phyloP scores from a whole-genome alignment of 2,888 invertebrate genomes.

The Melieria crassipennis region DNA sequence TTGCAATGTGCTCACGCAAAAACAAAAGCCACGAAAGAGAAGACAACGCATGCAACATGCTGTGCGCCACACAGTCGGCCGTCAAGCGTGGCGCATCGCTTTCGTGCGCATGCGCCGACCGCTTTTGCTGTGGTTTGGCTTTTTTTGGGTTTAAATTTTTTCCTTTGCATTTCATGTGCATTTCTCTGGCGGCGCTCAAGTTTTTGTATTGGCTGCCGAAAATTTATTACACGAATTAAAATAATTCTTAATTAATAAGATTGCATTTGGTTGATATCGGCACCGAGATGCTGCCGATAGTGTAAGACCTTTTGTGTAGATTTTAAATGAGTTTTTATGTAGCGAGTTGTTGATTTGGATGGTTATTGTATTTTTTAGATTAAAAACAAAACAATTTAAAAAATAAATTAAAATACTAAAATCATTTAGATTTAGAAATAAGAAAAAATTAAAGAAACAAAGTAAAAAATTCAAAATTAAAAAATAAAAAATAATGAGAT shows the following conservation, averaged over 20 bases:
- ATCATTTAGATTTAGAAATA: no score
- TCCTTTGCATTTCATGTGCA: slow-evolving; percentile 13
- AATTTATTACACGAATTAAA: slow-evolving; percentile 67
- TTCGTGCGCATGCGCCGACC: slow-evolving; percentile 27
- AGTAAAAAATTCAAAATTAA: no score
- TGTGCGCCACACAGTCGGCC: background rate
- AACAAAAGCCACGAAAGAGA: background rate
- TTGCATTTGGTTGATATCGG: slow-evolving; percentile 44
- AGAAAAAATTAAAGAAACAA: no score
- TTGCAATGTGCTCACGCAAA: slow-evolving; percentile 30
- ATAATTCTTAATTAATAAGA: slow-evolving; percentile 67
- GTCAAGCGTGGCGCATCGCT: slow-evolving; percentile 16
- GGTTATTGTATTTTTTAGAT: no score
- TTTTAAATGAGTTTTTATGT: no score
- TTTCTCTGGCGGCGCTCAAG: background rate
- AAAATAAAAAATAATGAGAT: no score
- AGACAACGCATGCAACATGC: slow-evolving; percentile 45
- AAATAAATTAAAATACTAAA: no score
- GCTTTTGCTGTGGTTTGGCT: slow-evolving; percentile 14
- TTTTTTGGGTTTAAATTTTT: slow-evolving; percentile 37
- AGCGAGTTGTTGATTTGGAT: no score
- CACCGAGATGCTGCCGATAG: no score
- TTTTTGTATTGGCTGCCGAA: slow-evolving; percentile 31
- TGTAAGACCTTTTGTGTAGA: no score
- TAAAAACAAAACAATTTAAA: no score